phyloP scores from a whole-genome alignment of 2,113 vertebrate genomes.

The Saguinus midas region DNA sequence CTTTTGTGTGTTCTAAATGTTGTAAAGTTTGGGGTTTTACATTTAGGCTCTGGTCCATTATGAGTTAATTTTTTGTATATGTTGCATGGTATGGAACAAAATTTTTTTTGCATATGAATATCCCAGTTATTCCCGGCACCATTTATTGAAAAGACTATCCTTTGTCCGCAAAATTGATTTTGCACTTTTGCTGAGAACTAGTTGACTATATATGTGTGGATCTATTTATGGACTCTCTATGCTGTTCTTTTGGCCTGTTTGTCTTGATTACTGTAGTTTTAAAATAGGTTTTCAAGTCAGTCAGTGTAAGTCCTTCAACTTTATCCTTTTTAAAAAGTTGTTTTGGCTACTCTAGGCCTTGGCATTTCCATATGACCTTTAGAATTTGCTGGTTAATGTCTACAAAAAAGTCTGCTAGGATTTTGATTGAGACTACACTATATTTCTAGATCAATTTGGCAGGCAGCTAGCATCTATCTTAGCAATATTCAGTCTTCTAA shows the following conservation, averaged over 20 bases:
- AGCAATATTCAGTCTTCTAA: background rate
- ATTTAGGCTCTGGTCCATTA: background rate
- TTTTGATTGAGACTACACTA: background rate
- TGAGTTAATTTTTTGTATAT: background rate
- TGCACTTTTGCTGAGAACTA: background rate
- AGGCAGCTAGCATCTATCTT: background rate
- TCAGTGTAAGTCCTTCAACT: background rate
- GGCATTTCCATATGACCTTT: background rate
- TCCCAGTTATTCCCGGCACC: background rate
- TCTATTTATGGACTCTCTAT: background rate
- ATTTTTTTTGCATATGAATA: background rate
- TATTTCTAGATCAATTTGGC: background rate
- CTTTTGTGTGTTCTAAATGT: background rate
- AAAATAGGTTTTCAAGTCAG: background rate
- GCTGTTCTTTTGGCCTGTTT: background rate
- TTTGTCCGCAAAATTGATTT: background rate
- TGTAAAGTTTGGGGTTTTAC: background rate
- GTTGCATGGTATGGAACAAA: background rate
- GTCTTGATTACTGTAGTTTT: background rate
- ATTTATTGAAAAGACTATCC: background rate
- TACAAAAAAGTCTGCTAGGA: background rate
- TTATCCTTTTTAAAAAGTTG: background rate
- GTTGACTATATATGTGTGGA: background rate
- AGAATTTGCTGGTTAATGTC: background rate
- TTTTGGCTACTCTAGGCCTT: background rate